These are phyloP conservation scores for Protophormia terraenovae DNA, from an alignment of 2,888 invertebrate genomes.

Conservation along the genomic window DNA sequence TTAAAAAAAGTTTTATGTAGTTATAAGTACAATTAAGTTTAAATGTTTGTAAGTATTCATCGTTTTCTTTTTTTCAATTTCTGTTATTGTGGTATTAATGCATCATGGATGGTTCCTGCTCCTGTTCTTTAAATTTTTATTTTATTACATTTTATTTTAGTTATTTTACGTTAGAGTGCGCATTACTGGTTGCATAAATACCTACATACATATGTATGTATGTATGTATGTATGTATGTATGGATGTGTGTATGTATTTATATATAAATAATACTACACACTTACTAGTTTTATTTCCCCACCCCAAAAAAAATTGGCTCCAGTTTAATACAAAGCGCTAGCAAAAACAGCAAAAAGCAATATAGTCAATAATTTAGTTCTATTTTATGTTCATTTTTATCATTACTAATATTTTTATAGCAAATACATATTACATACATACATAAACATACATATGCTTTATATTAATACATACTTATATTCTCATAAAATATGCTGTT, in stretches of 20 bases:
- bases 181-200: conserved; percentile 36
- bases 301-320: not conserved
- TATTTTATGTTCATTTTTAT: conserved; percentile 21
- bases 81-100: not conserved
- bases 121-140: conserved; percentile 26
- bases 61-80: not conserved
- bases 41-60: not conserved
- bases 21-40: not conserved
- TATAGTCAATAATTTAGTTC: not conserved
- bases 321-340: not conserved
- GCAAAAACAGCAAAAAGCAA: not conserved
- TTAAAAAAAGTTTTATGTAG: not conserved
- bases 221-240: not conserved
- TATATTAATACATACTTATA: not conserved
- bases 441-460: not conserved
- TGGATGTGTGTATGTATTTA: not conserved
- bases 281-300: not conserved
- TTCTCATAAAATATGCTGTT: not conserved
- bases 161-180: conserved; percentile 46
- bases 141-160: not conserved
- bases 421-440: not conserved
- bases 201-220: not conserved
- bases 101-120: not conserved
- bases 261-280: not conserved
- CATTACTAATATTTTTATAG: not conserved